Percentiles rank a stretch among this genome's conserved stretches.
phyloP scores from a whole-genome alignment of 2,797 vertebrate genomes.

The Poecilia wingei region DNA sequence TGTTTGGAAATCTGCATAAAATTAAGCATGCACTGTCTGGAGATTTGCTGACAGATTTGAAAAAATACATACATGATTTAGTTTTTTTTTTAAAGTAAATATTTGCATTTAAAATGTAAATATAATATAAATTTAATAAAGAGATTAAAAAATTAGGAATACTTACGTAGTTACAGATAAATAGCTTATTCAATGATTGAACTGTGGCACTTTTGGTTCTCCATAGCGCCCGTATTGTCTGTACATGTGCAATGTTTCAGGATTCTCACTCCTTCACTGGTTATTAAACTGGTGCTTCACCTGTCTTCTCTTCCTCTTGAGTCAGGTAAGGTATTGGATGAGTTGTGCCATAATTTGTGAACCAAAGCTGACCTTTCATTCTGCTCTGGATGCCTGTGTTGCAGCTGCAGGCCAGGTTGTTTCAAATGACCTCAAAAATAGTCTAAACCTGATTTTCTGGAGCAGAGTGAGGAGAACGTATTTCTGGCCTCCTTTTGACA shows the following conservation, averaged over 20 bases:
- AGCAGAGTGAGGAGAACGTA: background rate
- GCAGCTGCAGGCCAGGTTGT: slow-evolving; percentile 10
- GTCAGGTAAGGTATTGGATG: slow-evolving; percentile 17
- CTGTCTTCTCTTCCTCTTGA: background rate
- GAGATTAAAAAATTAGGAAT: background rate
- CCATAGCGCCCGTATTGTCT: background rate
- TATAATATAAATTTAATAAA: background rate
- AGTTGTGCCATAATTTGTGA: slow-evolving; percentile 22
- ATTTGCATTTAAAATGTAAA: background rate
- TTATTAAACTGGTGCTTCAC: slow-evolving; percentile 18
- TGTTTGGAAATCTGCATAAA: background rate
- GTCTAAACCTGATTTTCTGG: slow-evolving; percentile 48
- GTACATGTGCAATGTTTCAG: background rate
- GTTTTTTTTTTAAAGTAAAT: background rate
- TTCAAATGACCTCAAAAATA: background rate
- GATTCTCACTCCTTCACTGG: background rate
- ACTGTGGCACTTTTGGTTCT: background rate
- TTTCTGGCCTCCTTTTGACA: slow-evolving; percentile 6
- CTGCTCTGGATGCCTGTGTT: background rate
- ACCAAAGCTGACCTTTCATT: background rate
- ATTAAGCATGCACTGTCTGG: background rate
- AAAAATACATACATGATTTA: background rate
- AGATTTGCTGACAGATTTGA: too few species aligned
- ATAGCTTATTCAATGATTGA: background rate
- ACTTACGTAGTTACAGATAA: background rate